Evolutionary conservation across 2,797 vertebrate species (phyloP), one percentile per base, ranked within the genome.

Genomic region (Hyperoplus immaculatus): DNA sequence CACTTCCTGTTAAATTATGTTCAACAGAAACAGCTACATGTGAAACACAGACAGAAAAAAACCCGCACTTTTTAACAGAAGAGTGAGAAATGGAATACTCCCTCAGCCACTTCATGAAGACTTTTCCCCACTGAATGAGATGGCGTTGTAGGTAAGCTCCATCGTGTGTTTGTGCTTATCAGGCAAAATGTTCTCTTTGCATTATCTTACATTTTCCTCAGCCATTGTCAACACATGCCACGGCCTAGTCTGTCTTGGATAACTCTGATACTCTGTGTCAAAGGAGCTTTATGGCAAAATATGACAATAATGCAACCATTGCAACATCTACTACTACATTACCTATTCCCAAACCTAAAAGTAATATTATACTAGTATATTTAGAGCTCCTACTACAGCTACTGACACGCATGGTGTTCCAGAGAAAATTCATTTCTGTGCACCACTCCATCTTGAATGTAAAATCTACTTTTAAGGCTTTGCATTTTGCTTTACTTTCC

Each of bases 1-100:
- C 85, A 94, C 95, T 96, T 96, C 95, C 95, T 96, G 95, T 92
- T 85, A 90, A 93, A 80, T 86, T 88, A 81, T 78, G 81, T 90
- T 92, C 88, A 85, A 86, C 90, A 86, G 88, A 93, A 89, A 84
- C 85, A 90, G 88, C 89, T 90, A 89, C 87, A 90, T 89, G 86
- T 88, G 80, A 88, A 91, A 86, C 77, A 82, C 57, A 78, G 82
- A 78, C 80, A 54, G 29, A 29, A 29, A 72, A 88, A 56, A 6
- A 46, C 45, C 41, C 47, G 5, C 47, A 83, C 54, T 63, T 55
- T 72, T 42, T 69, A 81, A 83, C 51, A 84, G 72, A 63, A 58
- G 78, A 88, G 65, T 18, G 62, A 82, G 61, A 83, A 88, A 89
- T 89, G 81, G 83, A 81, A 81, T 77, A 71, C 72, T 61, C 75